A percentile compares a stretch with the other conserved stretches of the same genome.
Conservation (phyloP, 2,888 invertebrate genomes). For the Ferdinandea cuprea region DNA sequence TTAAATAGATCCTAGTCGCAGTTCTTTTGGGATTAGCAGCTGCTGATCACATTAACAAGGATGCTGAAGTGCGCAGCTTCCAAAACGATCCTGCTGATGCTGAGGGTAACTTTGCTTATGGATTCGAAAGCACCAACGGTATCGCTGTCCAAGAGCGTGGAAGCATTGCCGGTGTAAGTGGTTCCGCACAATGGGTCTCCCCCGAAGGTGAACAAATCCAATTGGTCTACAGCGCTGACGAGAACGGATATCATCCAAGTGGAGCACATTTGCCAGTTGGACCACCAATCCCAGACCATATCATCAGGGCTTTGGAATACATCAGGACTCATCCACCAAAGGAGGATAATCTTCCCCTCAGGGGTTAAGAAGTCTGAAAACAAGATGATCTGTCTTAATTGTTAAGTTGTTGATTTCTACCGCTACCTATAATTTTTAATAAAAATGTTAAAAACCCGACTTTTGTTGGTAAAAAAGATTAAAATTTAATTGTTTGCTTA, state of each 20-base stretch:
- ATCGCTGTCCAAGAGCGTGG: slow-evolving; percentile 85
- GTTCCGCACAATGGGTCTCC: slow-evolving; percentile 84
- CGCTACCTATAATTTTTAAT: slow-evolving; percentile 14
- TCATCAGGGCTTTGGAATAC: slow-evolving; percentile 84
- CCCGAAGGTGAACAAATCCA: slow-evolving; percentile 84
- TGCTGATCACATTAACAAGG: slow-evolving; percentile 81
- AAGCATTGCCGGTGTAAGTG: slow-evolving; percentile 84
- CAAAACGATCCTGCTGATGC: slow-evolving; percentile 81
- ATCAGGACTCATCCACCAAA: slow-evolving; percentile 83
- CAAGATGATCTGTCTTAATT: slow-evolving; percentile 11
- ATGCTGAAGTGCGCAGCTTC: slow-evolving; percentile 82
- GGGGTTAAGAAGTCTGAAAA: slow-evolving; percentile 32
- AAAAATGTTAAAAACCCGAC: slow-evolving; percentile 9
- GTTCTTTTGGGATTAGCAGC: slow-evolving; percentile 78
- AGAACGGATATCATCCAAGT: slow-evolving; percentile 85
- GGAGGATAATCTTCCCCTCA: slow-evolving; percentile 65
- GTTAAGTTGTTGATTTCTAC: slow-evolving; percentile 9
- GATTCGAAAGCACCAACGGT: slow-evolving; percentile 86
- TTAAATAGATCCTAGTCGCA: slow-evolving; percentile 65
- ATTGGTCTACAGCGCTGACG: slow-evolving; percentile 85
- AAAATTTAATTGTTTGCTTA: not conserved
- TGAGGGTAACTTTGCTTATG: slow-evolving; percentile 83
- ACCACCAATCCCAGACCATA: slow-evolving; percentile 85
- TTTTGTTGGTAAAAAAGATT: slow-evolving; percentile 1
- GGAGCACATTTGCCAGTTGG: slow-evolving; percentile 83